A percentile compares a stretch with the other conserved stretches of the same genome.
Conservation (phyloP, 2,888 invertebrate species). For the Chydorus sphaericus region DNA sequence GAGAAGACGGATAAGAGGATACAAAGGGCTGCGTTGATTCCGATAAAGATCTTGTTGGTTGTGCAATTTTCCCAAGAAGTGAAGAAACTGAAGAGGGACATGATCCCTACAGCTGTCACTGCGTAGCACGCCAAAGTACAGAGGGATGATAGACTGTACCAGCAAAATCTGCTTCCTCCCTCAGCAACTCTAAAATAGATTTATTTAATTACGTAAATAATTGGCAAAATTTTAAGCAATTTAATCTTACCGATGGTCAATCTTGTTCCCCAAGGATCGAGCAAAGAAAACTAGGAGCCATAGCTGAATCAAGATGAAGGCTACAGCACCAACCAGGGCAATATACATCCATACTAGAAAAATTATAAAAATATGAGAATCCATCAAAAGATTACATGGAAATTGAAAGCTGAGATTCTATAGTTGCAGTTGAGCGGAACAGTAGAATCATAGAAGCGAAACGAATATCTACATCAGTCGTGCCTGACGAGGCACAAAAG, state of each 20-base stretch:
- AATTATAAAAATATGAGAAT: not conserved
- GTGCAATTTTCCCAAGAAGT: slow-evolving; percentile 26
- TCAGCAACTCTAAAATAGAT: slow-evolving; percentile 24
- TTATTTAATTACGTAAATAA: too few relatives aligned
- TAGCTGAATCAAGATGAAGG: slow-evolving; percentile 32
- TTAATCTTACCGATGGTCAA: too few relatives aligned
- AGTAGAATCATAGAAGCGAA: not conserved
- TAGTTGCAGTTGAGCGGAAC: too few relatives aligned
- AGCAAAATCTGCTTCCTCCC: slow-evolving; percentile 26
- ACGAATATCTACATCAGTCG: not conserved
- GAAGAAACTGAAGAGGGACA: slow-evolving; percentile 28
- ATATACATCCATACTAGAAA: slow-evolving; percentile 32
- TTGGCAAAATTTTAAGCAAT: too few relatives aligned
- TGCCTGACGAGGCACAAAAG: not conserved
- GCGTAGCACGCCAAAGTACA: slow-evolving; percentile 27
- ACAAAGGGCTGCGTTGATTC: slow-evolving; percentile 29
- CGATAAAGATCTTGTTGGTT: slow-evolving; percentile 30
- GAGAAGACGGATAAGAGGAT: slow-evolving; percentile 28
- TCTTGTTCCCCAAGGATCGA: slow-evolving; percentile 31
- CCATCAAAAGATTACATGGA: not conserved
- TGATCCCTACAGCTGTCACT: slow-evolving; percentile 24
- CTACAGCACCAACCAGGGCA: slow-evolving; percentile 30
- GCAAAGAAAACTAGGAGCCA: slow-evolving; percentile 32
- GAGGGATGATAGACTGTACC: slow-evolving; percentile 23
- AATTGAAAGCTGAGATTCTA: not conserved